Evolutionary conservation across 2,888 invertebrate species (phyloP), one percentile per base, ranked within the genome.

Genomic region (Amiota mariae): DNA sequence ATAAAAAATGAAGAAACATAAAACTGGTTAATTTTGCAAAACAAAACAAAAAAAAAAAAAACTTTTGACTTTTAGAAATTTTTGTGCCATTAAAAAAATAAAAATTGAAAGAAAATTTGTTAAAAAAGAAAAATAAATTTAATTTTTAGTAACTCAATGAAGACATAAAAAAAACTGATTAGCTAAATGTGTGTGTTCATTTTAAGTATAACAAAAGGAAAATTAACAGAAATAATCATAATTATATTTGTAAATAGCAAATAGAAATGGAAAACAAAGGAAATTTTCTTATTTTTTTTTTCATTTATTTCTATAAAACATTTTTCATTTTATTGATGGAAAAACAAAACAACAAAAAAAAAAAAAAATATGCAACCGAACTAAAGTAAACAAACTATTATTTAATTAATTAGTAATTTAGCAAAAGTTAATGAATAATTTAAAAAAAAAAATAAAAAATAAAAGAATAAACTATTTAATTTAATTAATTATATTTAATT

Each of bases 141-240:
- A 70, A 71, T 48, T 71, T 71, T 71, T 61, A 59, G 47, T 71
- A 61, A 71, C 47, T 57, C 24, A 15, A 71, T 51, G 63, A 71
- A 63, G 46, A 71, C 59, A 71, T 46, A 64, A 56, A 64, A 9
- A 57, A 51, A 64, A 72, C 48, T 64, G 56, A 51, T 80, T 85
- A 84, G 83, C 78, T 81, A 84, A 84, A 85, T 84, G 77, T 84
- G 82, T 82, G 86, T 84, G 85, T 84, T 84, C 83, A 84, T 84
- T 84, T 85, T 80, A 83, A 84, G 81, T 77, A 80, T 81, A 81
- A 76, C 72, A 72, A 72, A 72, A 76, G 72, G 67, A 48, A 49
- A 54, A 54, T 54, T 46, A 63, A 63, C 63, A 13, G n/a, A n/a
- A n/a, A n/a, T 46, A 51, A 54, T 13, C 51, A 36, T 24, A 56